phyloP scores from a whole-genome alignment of 2,113 vertebrate species.

The Gasterosteus aculeatus region DNA sequence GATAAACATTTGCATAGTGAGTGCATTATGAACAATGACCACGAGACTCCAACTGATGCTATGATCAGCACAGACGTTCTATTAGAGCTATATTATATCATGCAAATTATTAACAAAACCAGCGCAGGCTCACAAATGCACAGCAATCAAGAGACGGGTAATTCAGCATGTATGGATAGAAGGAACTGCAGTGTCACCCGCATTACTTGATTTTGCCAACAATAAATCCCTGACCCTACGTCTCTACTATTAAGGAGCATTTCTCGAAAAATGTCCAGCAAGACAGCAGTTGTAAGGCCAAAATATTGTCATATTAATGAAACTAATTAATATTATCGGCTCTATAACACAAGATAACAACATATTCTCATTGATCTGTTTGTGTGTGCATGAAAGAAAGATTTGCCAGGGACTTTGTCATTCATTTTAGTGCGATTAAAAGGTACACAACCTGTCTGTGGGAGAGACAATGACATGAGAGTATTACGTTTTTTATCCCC shows the following conservation, averaged over 20 bases:
- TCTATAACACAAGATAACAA: not conserved
- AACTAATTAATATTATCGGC: not conserved
- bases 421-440: constrained; percentile 36
- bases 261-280: not conserved
- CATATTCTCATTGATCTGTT: not conserved
- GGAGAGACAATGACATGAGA: constrained; percentile 32
- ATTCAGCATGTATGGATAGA: not conserved
- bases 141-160: not conserved
- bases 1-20: not conserved
- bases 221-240: not conserved
- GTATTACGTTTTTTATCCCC: constrained; percentile 28
- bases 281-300: not conserved
- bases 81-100: not conserved
- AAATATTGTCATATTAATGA: not conserved
- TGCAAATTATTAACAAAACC: not conserved
- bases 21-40: constrained; percentile 4
- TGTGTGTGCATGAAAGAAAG: not conserved
- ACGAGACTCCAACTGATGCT: constrained; percentile 14
- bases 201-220: not conserved
- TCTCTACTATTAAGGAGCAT: not conserved
- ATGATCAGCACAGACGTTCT: not conserved
- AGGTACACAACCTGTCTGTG: constrained; percentile 6
- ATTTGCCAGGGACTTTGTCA: not conserved
- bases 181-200: not conserved
- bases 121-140: not conserved